These are phyloP conservation scores for Troilus luridus DNA, from an alignment of 2,888 invertebrate genomes.

Conservation along the genomic window DNA sequence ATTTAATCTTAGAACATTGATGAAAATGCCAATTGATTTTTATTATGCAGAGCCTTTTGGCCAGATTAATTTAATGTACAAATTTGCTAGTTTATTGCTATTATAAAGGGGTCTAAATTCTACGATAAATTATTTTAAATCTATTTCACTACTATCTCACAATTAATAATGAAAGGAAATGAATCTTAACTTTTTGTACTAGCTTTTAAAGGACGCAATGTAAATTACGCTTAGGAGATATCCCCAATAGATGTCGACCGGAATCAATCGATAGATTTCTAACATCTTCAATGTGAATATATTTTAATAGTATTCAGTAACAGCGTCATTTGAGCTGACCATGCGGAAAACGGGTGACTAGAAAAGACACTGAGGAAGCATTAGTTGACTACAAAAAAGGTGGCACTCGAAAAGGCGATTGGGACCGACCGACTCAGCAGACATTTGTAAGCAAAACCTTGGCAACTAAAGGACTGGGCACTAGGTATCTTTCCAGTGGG, in stretches of 20 bases:
- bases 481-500: neutral
- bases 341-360: neutral
- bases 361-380: neutral
- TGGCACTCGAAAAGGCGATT: neutral
- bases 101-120: no score
- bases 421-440: slow-evolving; percentile 20
- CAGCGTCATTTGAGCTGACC: neutral
- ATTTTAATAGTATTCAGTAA: neutral
- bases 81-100: no score
- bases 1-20: no score
- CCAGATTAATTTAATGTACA: no score
- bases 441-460: slow-evolving; percentile 33
- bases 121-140: no score
- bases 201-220: no score
- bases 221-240: no score
- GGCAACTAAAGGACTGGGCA: neutral
- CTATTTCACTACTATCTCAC: no score
- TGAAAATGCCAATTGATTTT: no score
- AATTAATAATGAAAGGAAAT: no score
- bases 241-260: neutral
- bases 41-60: no score
- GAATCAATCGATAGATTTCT: neutral
- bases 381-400: neutral
- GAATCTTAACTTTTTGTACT: no score
- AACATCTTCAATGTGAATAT: neutral